Percentiles rank a stretch among this genome's conserved stretches.
These are phyloP conservation scores for Cephus nigrinus DNA, from an alignment of 2,888 invertebrate species.

Conservation along the genomic window DNA sequence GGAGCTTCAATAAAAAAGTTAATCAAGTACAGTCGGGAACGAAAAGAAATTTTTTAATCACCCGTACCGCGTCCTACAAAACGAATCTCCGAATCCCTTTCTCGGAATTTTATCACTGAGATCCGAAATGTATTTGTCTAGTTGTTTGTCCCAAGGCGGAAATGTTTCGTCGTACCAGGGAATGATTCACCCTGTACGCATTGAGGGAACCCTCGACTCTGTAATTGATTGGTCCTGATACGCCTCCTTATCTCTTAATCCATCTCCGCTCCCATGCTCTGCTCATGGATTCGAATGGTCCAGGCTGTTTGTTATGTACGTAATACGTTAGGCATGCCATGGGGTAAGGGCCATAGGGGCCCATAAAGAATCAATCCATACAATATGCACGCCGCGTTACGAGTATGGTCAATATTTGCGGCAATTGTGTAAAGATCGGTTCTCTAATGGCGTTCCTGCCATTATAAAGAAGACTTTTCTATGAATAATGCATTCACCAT, in stretches of 20 bases:
- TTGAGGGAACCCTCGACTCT: constrained; percentile 50
- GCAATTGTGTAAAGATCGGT: constrained; percentile 51
- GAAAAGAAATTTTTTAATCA: constrained; percentile 32
- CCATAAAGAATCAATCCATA: constrained; percentile 58
- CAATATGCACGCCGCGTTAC: constrained; percentile 39
- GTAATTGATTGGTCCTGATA: constrained; percentile 64
- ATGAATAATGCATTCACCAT: constrained; percentile 48
- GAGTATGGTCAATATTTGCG: constrained; percentile 57
- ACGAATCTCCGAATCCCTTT: not conserved
- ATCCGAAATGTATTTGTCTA: not conserved
- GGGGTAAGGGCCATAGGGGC: constrained; percentile 26
- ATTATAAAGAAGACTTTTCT: constrained; percentile 30
- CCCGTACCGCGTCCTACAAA: constrained; percentile 12
- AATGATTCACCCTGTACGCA: constrained; percentile 24
- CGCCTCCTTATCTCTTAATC: constrained; percentile 63
- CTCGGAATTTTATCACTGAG: not conserved
- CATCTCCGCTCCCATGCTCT: constrained; percentile 51
- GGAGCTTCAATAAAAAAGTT: not conserved
- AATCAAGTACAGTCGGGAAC: not conserved
- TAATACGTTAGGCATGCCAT: constrained; percentile 27
- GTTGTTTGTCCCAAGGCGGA: not conserved
- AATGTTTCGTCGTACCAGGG: not conserved
- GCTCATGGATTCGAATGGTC: constrained; percentile 37
- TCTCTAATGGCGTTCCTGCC: constrained; percentile 26
- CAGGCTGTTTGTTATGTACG: constrained; percentile 36